phyloP scores from a whole-genome alignment of 2,797 vertebrate species.

The Taeniopygia guttata region DNA sequence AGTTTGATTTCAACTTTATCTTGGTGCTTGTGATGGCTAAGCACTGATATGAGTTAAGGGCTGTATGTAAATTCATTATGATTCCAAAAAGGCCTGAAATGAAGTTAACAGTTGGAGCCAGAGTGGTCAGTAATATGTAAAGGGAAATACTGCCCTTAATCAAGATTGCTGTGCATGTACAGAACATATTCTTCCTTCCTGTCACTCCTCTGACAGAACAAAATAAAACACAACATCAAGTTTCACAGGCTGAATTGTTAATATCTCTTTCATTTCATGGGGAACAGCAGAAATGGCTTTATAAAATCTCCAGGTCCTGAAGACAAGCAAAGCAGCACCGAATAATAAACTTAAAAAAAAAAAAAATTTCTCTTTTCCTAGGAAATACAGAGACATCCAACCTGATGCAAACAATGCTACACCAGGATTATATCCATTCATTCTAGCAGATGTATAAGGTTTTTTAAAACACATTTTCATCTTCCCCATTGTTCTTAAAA shows the following conservation, averaged over 20 bases:
- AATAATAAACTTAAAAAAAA: neutral
- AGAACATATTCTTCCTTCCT: conserved; percentile 6
- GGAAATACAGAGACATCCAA: neutral
- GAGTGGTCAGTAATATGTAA: neutral
- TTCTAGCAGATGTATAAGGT: neutral
- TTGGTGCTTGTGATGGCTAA: neutral
- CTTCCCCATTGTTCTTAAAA: neutral
- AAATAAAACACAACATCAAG: neutral
- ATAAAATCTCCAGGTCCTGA: neutral
- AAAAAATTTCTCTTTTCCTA: neutral
- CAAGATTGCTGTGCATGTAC: neutral
- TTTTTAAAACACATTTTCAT: neutral
- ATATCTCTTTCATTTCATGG: neutral
- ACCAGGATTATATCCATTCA: neutral
- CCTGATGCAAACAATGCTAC: neutral
- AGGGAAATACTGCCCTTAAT: neutral
- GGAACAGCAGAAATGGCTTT: neutral
- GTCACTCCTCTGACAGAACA: neutral
- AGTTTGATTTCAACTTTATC: neutral
- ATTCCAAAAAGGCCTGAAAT: neutral
- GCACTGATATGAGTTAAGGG: neutral
- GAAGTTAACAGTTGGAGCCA: neutral
- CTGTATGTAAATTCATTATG: neutral
- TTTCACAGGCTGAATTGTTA: neutral
- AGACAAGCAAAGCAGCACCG: neutral